Evolutionary conservation across 2,797 vertebrate species (phyloP), one percentile per base, ranked within the genome.

Genomic region (Nasua narica): DNA sequence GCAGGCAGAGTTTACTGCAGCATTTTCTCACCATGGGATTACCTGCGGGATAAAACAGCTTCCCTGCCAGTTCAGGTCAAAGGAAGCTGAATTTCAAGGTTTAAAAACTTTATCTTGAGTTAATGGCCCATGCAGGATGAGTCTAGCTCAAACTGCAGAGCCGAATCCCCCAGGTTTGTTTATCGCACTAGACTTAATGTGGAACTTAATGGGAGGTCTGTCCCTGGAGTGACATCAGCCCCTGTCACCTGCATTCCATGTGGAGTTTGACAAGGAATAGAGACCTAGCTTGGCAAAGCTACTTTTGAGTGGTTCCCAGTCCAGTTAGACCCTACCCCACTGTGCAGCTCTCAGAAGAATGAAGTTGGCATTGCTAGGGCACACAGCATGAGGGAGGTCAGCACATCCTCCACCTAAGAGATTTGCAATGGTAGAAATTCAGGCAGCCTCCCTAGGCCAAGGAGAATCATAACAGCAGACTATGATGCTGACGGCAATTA

Each of bases 401-500:
- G 93, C 94, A 58, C 0, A 16, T 32, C 18, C n/a, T 65, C 85
- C 40, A n/a, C 32, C 48, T 78, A 48, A 29, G 76, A 78, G 94
- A 97, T 96, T 92, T 96, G 87, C 82, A 90, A 92, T 77, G 48
- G 40, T 87, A 95, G 91, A 86, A 60, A 87, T 96, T 94, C 5
- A 77, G 56, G 65, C 91, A 90, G 87, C 58, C 56, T 97, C 65
- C 72, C 79, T 72, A 93, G 88, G 58, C 96, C 82, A 96, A 95
- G 95, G 89, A 97, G 95, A 97, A 95, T 81, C 79, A 79, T 32
- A 94, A 86, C 82, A 90, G 62, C n/a, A 91, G 85, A 94, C 90
- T 87, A 67, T 37, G 90, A 27, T 35, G 79, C 94, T 91, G 69
- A 97, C 94, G 91, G 32, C 95, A 96, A 72, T 94, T 93, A 81